Evolutionary conservation across 2,797 vertebrate genomes (phyloP).

Genomic region (Chelidonichthys spinosus): DNA sequence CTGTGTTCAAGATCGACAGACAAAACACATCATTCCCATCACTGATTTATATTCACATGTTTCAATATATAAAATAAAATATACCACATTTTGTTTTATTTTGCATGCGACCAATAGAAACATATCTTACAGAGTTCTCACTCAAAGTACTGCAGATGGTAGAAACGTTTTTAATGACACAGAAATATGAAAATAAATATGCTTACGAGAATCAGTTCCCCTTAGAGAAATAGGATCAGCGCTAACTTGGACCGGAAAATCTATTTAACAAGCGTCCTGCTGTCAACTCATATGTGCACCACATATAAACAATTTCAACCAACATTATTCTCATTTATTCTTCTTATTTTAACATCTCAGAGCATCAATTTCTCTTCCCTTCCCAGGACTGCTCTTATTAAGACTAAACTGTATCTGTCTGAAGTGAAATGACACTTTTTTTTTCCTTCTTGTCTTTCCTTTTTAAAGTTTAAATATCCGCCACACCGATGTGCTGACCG

Average conservation of each 20-base stretch:
- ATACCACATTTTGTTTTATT: neutral
- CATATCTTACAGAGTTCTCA: neutral
- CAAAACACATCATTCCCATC: too few species aligned
- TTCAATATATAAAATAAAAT: too few species aligned
- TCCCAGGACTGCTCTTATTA: too few species aligned
- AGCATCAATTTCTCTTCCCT: neutral
- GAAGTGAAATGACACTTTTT: neutral
- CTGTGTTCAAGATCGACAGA: too few species aligned
- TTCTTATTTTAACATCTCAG: neutral
- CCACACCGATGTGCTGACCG: slow-evolving; percentile 89
- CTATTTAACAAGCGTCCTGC: neutral
- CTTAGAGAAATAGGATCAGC: neutral
- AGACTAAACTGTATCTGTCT: neutral
- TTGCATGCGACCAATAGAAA: too few species aligned
- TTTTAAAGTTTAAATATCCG: slow-evolving; percentile 89
- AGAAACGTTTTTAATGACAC: neutral
- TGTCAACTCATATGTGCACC: neutral
- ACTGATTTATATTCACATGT: too few species aligned
- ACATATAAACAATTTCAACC: neutral
- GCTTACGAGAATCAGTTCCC: neutral
- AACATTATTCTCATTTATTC: neutral
- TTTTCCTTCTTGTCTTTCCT: slow-evolving; percentile 13
- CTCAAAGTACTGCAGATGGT: neutral
- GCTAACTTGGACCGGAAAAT: neutral
- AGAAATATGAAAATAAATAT: neutral